Evolutionary conservation across 2,888 invertebrate species (phyloP).

Genomic region (Plagodis pulveraria): DNA sequence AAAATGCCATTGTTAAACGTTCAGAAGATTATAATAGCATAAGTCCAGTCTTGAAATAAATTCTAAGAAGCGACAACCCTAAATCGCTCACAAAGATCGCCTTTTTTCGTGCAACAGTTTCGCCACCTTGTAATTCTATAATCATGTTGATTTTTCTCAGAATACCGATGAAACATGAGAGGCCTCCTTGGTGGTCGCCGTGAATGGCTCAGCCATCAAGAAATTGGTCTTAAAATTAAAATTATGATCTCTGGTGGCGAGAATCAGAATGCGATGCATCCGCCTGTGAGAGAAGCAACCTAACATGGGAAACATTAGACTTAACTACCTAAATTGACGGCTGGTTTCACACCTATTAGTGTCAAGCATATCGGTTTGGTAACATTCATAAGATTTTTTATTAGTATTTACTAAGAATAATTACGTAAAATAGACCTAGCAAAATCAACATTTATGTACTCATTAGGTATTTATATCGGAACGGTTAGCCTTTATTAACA

Average conservation of each 20-base stretch:
- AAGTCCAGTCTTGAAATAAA: background rate
- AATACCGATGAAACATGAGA: conserved; percentile 71
- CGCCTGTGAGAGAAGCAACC: conserved; percentile 21
- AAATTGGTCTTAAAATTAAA: conserved; percentile 38
- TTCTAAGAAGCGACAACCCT: conserved; percentile 21
- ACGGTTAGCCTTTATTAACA: no score
- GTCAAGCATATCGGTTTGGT: no score
- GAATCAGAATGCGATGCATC: conserved; percentile 12
- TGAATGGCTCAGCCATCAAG: conserved; percentile 47
- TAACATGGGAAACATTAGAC: conserved; percentile 13
- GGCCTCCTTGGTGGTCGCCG: conserved; percentile 68
- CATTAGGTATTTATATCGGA: no score
- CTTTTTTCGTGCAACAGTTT: conserved; percentile 50
- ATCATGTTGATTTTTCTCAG: conserved; percentile 69
- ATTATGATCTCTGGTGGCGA: conserved; percentile 38
- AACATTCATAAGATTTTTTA: no score
- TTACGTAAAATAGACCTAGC: no score
- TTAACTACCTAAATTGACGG: background rate
- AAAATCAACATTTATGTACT: no score
- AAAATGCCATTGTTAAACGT: no score
- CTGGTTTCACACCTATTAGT: background rate
- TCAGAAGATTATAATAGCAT: no score
- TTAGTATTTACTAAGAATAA: no score
- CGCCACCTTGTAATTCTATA: conserved; percentile 68
- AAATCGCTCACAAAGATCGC: conserved; percentile 1